Evolutionary conservation across 1,140 invertebrate genomes (phyloP), one percentile per base, ranked within the genome.

Genomic region (Cotesia vestalis): DNA sequence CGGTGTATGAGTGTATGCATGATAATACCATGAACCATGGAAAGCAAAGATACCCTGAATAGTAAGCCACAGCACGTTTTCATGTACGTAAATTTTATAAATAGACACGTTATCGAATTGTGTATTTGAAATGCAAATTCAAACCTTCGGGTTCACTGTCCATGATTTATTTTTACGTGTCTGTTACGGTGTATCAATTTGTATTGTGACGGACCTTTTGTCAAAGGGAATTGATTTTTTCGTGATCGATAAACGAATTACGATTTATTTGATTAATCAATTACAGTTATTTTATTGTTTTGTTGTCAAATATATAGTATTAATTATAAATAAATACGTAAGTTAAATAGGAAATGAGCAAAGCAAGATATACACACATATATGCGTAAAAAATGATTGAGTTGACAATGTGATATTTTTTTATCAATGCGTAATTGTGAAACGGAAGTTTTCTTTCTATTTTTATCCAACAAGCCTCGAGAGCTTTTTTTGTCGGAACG

Each of bases 61-160:
- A 27, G 27, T 52, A 40, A 40, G 63, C 63, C 63, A 66, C 20
- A 20, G 38, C 38, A 52, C 63, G 46, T 66, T 66, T 46, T 38
- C 17, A 46, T 66, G 17, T 52, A 20, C 38, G 46, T 61, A 46
- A 46, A 46, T 61, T 66, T 46, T 62, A 62, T 66, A 66, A 66
- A 66, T 66, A 66, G 20, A 66, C 38, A 40, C 46, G 38, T 66
- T 66, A 66, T 66, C 20, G 63, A 66, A 66, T 66, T 66, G 35
- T 40, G 40, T 46, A 46, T 66, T 66, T 66, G 63, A 66, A 66
- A 66, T 66, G 63, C 63, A 66, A 66, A 66, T 66, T 27, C 8
- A 51, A 66, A 66, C 35, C 63, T 66, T 66, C 57, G 35, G 35
- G 61, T 66, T 66, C 35, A 17, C 63, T 66, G 40, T 14, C 38